Conservation (phyloP, 2,888 invertebrate species). For the Temnothorax rugatulus region DNA sequence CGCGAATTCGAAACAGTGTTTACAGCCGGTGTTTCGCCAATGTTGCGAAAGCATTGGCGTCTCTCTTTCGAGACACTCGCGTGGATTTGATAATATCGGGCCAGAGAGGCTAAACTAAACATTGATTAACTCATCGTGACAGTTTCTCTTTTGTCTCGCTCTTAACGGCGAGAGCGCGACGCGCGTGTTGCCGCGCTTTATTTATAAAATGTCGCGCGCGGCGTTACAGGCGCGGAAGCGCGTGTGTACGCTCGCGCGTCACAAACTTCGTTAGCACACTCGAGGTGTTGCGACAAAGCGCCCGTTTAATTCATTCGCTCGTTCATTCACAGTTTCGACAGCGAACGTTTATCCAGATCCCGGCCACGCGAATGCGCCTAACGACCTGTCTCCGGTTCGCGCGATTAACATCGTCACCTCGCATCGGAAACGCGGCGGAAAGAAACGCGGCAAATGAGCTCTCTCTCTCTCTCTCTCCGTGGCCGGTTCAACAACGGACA, state of each 20-base stretch:
- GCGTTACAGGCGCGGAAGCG: conserved; percentile 1
- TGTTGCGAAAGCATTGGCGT: conserved; percentile 27
- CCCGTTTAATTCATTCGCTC: conserved; percentile 46
- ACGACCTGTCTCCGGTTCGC: conserved; percentile 56
- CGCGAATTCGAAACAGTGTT: neutral
- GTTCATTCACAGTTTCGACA: conserved; percentile 54
- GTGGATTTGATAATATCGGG: conserved; percentile 25
- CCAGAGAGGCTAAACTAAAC: conserved; percentile 29
- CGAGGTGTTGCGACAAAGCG: conserved; percentile 41
- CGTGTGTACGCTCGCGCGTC: conserved; percentile 5
- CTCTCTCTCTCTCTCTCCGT: neutral
- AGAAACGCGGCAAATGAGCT: conserved; percentile 41
- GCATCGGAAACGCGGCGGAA: conserved; percentile 17
- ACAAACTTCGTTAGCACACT: conserved; percentile 36
- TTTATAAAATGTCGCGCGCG: conserved; percentile 46
- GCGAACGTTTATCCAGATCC: conserved; percentile 44
- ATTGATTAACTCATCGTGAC: conserved; percentile 41
- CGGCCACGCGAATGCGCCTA: conserved; percentile 48
- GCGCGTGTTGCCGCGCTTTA: conserved; percentile 14
- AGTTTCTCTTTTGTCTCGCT: conserved; percentile 27
- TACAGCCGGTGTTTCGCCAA: too few relatives aligned
- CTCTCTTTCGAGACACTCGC: neutral
- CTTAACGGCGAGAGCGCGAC: conserved; percentile 16
- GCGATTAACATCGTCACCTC: conserved; percentile 55
- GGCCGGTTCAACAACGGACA: conserved; percentile 52